Evolutionary conservation across 2,888 invertebrate species (phyloP).

Genomic region (Galeopsomyia nigrocyanea): DNA sequence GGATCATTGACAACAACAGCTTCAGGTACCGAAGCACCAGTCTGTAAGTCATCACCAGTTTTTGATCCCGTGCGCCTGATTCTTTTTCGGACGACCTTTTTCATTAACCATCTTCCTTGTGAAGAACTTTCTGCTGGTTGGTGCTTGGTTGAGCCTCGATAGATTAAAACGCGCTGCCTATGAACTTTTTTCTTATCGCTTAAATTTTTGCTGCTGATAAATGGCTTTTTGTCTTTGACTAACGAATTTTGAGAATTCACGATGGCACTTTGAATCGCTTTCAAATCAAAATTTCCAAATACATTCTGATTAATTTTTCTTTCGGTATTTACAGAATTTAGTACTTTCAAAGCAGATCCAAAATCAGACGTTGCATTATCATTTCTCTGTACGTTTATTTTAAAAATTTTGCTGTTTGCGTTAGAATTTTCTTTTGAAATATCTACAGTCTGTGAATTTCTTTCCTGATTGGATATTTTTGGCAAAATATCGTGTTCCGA

Average conservation of each 20-base stretch:
- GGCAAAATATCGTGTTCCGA: neutral
- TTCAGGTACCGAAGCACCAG: slow-evolving; percentile 27
- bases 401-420: neutral
- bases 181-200: slow-evolving; percentile 27
- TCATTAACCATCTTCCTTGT: slow-evolving; percentile 42
- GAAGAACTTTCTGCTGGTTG: slow-evolving; percentile 30
- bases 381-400: slow-evolving; percentile 1
- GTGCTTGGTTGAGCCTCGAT: slow-evolving; percentile 40
- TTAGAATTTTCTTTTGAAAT: neutral
- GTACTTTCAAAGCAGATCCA: neutral
- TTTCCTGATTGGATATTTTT: neutral
- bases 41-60: slow-evolving; percentile 20
- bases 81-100: slow-evolving; percentile 45
- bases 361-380: neutral
- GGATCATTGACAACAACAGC: slow-evolving; percentile 11
- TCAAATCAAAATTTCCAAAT: slow-evolving; percentile 15
- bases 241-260: slow-evolving; percentile 28
- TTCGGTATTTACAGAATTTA: neutral
- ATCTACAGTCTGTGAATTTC: neutral
- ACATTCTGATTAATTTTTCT: neutral
- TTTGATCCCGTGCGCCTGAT: slow-evolving; percentile 33
- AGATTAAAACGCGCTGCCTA: slow-evolving; percentile 42
- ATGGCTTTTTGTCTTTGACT: slow-evolving; percentile 11
- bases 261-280: slow-evolving; percentile 39
- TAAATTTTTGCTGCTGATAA: slow-evolving; percentile 11